These are phyloP conservation scores for Taxidea taxus DNA, from an alignment of 2,113 vertebrate species.

Conservation along the genomic window DNA sequence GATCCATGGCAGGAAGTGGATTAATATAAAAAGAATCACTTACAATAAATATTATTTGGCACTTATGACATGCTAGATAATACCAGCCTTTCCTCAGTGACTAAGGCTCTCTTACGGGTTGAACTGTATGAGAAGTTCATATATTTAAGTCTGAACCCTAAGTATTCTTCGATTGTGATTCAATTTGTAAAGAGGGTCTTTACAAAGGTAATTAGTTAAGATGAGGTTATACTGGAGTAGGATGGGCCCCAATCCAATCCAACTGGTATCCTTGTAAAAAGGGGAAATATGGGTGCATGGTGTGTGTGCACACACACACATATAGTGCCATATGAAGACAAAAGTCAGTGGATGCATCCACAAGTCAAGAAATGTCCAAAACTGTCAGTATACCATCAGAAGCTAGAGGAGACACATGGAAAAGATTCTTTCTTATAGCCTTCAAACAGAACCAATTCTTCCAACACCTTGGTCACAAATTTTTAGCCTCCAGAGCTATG, in stretches of 20 bases:
- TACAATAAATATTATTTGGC: not conserved
- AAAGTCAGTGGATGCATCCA: not conserved
- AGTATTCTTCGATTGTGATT: not conserved
- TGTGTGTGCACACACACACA: no score
- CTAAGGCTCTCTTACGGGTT: not conserved
- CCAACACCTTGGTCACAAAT: not conserved
- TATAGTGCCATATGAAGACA: not conserved
- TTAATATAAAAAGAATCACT: constrained; percentile 30
- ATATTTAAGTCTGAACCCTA: not conserved
- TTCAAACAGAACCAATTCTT: not conserved
- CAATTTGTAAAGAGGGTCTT: not conserved
- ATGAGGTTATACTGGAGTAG: not conserved
- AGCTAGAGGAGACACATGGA: not conserved
- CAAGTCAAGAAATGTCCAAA: not conserved
- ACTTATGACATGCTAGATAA: not conserved
- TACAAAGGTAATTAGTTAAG: constrained; percentile 12
- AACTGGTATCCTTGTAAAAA: not conserved
- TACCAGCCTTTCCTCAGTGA: not conserved
- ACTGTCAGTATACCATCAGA: not conserved
- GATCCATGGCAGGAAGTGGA: not conserved
- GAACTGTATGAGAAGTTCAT: not conserved
- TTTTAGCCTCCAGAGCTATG: not conserved
- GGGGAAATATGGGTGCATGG: not conserved
- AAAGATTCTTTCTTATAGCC: not conserved
- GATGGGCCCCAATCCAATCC: not conserved